Evolutionary conservation across 2,113 vertebrate species (phyloP), one percentile per base, ranked within the genome.

Genomic region (Chloroceryle aenea): DNA sequence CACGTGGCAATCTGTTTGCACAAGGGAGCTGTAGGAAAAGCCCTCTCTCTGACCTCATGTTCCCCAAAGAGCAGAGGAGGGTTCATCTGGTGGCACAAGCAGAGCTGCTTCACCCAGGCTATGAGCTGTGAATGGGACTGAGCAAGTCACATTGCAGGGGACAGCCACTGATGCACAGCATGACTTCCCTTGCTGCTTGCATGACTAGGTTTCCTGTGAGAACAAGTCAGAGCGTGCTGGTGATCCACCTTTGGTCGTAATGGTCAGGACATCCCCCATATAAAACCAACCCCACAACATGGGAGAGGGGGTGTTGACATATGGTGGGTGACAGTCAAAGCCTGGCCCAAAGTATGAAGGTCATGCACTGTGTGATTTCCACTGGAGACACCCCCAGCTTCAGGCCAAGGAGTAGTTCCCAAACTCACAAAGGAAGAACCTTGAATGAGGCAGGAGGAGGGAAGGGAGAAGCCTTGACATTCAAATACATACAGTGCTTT

Each of bases 111-210:
- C 8, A 2, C 18, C 25, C 64, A 66, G 20, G 25, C 47, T 27
- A 34, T 13, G 22, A 27, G 16, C 29, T 32, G 56, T 1, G 3
- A 52, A 38, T 1, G 1, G 20, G 52, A 32, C 14, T 61, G n/a
- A 64, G 53, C 4, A 27, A 34, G 22, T 67, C 16, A 21, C 40
- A 11, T 15, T 22, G 30, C 38, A 68, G 23, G 23, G 26, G 7
- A 19, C 45, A 67, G 34, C 25, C 29, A 34, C 63, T 4, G 4
- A 43, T 5, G 22, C 1, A 2, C 15, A 26, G 23, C 2, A 1
- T 23, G 32, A 27, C 18, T 52, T 67, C 17, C 17, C 59, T 63
- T n/a, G 22, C 14, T 32, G n/a, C 25, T 8, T 32, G 20, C 22
- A 4, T 3, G 26, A 12, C 58, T 32, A 22, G 19, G 23, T n/a